Base-by-base conservation (phyloP, 1,140 invertebrate genomes). In the Leptopilina clavipes region DNA sequence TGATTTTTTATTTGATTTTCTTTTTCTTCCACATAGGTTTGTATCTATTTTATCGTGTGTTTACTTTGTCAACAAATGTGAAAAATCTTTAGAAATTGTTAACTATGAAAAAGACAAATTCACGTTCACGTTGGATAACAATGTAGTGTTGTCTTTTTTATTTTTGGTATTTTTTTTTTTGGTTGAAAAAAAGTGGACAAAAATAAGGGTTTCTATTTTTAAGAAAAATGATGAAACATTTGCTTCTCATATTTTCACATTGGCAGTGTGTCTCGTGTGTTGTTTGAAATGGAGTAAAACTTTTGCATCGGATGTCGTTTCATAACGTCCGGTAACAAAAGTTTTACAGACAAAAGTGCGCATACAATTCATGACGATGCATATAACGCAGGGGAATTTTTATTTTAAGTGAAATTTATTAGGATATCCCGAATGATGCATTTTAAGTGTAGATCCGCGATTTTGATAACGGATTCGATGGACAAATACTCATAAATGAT, bases 321-420 rank as follows among this genome's bases (percentile, higher is more conserved):
- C 59, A 65, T 65, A 65, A 65, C 59, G 59, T 65, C 59, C 59
- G 59, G 59, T 31, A 65, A 65, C 59, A 65, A 65, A 31, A 65
- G 59, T 65, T 65, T 65, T 65, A 25, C 8, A 37, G 11, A 25
- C 25, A 65, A 52, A 12, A n/a, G 12, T 65, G 12, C 56, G 11
- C 59, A 65, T 65, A 65, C 59, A 65, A 65, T 65, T 65, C 59
- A 31, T 37, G 25, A 22, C 7, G 25, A 31, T 22, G 22, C 31
- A 31, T 2, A 31, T 31, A 65, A 2, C 17, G 14, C 14, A 31
- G 59, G n/a, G 59, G 14, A 11, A 31, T 31, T 65, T 65, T 65
- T 65, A 65, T 65, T 65, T 31, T 14, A 65, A 25, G 25, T 65
- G 12, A 65, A 37, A 65, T 65, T 65, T 65, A 65, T 65, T 65